Evolutionary conservation across 1,140 invertebrate species (phyloP).

Genomic region (Zaprionus vittiger): DNA sequence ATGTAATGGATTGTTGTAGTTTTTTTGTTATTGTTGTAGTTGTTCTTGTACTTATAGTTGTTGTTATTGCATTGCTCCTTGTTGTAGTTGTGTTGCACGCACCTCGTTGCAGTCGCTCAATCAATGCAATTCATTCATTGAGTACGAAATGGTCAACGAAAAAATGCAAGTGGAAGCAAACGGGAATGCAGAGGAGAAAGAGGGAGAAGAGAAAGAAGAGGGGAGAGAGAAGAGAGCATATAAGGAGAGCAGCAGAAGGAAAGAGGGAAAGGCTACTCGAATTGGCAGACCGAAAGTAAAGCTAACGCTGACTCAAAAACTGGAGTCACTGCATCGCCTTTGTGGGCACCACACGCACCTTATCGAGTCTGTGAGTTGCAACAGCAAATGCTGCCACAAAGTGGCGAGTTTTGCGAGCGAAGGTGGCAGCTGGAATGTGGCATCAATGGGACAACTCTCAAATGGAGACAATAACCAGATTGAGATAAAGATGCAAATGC

Average conservation of each 20-base stretch:
- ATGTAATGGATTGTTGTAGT: slow-evolving; percentile 8
- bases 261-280: not conserved
- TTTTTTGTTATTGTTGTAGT: not conserved
- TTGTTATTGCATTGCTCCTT: not conserved
- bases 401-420: slow-evolving; percentile 9
- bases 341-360: slow-evolving; percentile 50
- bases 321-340: slow-evolving; percentile 11
- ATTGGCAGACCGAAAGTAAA: slow-evolving; percentile 1
- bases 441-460: slow-evolving; percentile 1
- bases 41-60: not conserved
- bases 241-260: too few relatives aligned
- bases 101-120: slow-evolving; percentile 54
- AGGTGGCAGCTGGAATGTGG: slow-evolving; percentile 27
- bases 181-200: not conserved
- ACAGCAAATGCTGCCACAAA: slow-evolving; percentile 13
- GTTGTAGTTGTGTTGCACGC: slow-evolving; percentile 21
- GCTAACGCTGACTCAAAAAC: not conserved
- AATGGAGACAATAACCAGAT: slow-evolving; percentile 1
- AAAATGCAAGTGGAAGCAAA: slow-evolving; percentile 33
- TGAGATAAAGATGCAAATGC: slow-evolving; percentile 1
- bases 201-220: not conserved
- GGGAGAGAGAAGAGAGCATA: not conserved
- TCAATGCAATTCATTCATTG: slow-evolving; percentile 82
- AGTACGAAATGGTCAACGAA: slow-evolving; percentile 60
- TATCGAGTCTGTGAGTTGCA: slow-evolving; percentile 38